phyloP scores from a whole-genome alignment of 2,113 vertebrate species.

The Xerus inauris region DNA sequence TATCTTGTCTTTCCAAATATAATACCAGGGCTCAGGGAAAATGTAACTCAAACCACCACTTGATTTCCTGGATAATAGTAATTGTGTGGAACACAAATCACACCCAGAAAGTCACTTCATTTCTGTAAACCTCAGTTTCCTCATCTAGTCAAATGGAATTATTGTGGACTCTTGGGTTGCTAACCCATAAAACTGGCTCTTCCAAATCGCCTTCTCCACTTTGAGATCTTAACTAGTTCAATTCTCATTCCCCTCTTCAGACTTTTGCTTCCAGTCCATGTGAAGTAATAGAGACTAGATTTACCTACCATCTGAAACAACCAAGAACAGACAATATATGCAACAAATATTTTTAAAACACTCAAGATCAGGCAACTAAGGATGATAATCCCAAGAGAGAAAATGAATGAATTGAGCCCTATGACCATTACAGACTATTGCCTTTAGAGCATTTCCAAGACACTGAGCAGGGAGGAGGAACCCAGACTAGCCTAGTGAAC shows the following conservation, averaged over 20 bases:
- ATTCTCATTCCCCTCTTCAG: not conserved
- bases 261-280: not conserved
- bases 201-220: not conserved
- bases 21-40: not conserved
- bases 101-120: not conserved
- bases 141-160: not conserved
- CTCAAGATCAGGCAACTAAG: not conserved
- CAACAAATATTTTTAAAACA: not conserved
- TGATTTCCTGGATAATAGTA: not conserved
- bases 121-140: not conserved
- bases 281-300: not conserved
- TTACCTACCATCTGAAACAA: not conserved
- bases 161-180: not conserved
- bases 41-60: not conserved
- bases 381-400: not conserved
- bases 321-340: not conserved
- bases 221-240: not conserved
- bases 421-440: not conserved
- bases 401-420: not conserved
- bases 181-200: not conserved
- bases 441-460: not conserved
- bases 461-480: not conserved
- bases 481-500: not conserved
- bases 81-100: not conserved
- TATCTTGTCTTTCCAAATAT: constrained; percentile 7